These are phyloP conservation scores for Steromphala cineraria DNA, from an alignment of 2,888 invertebrate species.

Conservation along the genomic window DNA sequence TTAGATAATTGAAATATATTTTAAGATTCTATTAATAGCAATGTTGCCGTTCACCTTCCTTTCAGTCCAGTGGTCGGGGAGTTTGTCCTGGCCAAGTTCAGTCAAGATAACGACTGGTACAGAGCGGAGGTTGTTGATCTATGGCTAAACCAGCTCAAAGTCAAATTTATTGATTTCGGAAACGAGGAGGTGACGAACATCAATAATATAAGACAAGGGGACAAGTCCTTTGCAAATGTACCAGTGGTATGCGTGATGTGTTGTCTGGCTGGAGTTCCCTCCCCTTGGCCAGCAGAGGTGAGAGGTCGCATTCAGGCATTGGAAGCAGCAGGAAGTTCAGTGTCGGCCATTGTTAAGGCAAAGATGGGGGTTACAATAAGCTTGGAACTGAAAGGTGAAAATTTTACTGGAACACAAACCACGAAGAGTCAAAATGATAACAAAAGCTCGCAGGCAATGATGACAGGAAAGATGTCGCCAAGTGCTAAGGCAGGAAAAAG, in stretches of 20 bases:
- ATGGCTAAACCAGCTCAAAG: slow-evolving; percentile 23
- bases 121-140: slow-evolving; percentile 53
- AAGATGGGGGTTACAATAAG: not conserved
- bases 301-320: not conserved
- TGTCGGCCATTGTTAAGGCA: not conserved
- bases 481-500: too few species aligned
- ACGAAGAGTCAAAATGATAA: too few species aligned
- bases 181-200: slow-evolving; percentile 47
- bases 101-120: slow-evolving; percentile 52
- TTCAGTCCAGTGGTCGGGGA: slow-evolving; percentile 49
- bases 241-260: slow-evolving; percentile 51
- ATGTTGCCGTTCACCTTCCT: not conserved
- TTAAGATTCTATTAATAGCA: too few species aligned
- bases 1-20: too few species aligned
- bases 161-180: slow-evolving; percentile 63
- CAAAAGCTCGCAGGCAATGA: too few species aligned
- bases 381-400: not conserved
- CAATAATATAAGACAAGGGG: slow-evolving; percentile 37
- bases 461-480: too few species aligned
- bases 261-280: slow-evolving; percentile 37
- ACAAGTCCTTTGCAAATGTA: slow-evolving; percentile 27
- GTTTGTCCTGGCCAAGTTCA: slow-evolving; percentile 52
- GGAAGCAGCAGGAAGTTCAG: not conserved
- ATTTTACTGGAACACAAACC: too few species aligned
- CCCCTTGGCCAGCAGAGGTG: slow-evolving; percentile 28